Base-by-base conservation (phyloP, 2,888 invertebrate species). In the Exocentrus adspersus region DNA sequence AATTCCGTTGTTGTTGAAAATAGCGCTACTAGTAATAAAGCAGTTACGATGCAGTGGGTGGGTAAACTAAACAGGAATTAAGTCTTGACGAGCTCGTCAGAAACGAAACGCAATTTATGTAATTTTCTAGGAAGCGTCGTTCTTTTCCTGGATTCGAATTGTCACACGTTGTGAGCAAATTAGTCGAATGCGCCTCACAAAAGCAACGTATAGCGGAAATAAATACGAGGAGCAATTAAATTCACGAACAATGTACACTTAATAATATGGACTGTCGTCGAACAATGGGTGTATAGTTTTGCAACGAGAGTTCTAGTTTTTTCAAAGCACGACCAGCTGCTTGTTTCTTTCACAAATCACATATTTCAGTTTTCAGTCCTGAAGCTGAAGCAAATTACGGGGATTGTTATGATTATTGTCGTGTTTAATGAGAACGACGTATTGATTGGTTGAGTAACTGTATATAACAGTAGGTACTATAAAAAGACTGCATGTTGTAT, bases 201-300 rank as follows among this genome's bases (percentile, higher is more conserved):
- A 62, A 48, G 60, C 42, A 52, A 60, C 59, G 7, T 56, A 46
- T 41, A 32, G 54, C 62, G 65, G 59, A 62, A 62, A 58, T 65
- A 64, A 60, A 50, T 53, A 58, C 6, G 12, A 41, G 59, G 30
- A 16, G 46, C 61, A 59, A 59, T 62, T 65, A 58, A 57, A 58
- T 62, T 58, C 32, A 50, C 54, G 59, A 59, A 62, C 41, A 50
- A 43, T 64, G 52, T 37, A 37, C 37, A n/a, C n/a, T 37, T 28
- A 51, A 60, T 60, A 54, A 60, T 60, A 52, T 60, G 54, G 14
- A 19, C 19, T 16, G 17, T 51, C 32, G 16, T 4, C n/a, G 30
- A 32, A 51, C 51, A 32, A 32, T 51, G 51, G 16, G 10, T n/a
- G n/a, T n/a, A n/a, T n/a, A n/a, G n/a, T n/a, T n/a, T n/a, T n/a